These are phyloP conservation scores for Procambarus clarkii DNA, from an alignment of 1,140 invertebrate genomes.

Conservation along the genomic window DNA sequence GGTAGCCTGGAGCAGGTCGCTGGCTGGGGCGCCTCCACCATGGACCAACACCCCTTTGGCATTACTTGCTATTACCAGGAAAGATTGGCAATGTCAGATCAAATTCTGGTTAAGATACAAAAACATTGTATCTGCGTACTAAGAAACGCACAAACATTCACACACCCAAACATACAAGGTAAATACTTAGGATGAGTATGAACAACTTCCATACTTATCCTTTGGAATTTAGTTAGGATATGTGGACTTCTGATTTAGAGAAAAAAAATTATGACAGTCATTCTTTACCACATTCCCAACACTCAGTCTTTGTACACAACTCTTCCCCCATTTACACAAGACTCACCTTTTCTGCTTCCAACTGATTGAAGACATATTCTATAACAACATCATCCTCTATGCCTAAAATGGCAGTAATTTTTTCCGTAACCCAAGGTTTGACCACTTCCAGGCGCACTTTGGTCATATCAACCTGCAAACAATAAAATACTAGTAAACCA, in stretches of 20 bases:
- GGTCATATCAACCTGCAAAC: conserved; percentile 94
- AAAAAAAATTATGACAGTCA: conserved; percentile 49
- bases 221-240: conserved; percentile 29
- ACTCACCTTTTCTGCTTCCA: conserved; percentile 90
- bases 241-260: conserved; percentile 38
- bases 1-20: conserved; percentile 55
- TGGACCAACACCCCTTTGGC: conserved; percentile 67
- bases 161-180: conserved; percentile 22
- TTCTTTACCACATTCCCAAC: not conserved
- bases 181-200: conserved; percentile 57
- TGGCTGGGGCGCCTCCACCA: conserved; percentile 60
- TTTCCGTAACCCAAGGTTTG: conserved; percentile 98
- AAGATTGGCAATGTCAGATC: conserved; percentile 66
- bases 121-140: conserved; percentile 52
- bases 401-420: conserved; percentile 94
- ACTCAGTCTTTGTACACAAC: not conserved
- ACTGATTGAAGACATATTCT: conserved; percentile 98
- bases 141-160: conserved; percentile 45
- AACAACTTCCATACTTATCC: conserved; percentile 52
- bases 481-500: not conserved
- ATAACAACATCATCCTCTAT: conserved; percentile 99
- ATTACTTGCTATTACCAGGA: conserved; percentile 71
- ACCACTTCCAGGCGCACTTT: conserved; percentile 98
- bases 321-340: not conserved
- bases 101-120: conserved; percentile 49